Evolutionary conservation across 2,797 vertebrate genomes (phyloP), one percentile per base, ranked within the genome.

Genomic region (Selene dorsalis): DNA sequence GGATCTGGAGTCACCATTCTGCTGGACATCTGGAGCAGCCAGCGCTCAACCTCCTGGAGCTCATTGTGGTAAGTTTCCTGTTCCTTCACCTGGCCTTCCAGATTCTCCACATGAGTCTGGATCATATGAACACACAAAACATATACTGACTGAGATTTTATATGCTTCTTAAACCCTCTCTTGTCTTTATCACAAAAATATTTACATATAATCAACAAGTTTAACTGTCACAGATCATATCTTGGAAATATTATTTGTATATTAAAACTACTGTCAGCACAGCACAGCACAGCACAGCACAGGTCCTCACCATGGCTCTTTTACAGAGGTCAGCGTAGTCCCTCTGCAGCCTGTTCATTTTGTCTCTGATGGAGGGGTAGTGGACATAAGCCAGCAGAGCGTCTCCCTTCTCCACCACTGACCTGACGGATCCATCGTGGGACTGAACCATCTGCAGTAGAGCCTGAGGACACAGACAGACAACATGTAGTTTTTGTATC

Each of bases 11-110:
- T 96, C 87, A 98, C 95, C 93, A 99, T 94, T 78, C 96, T 94
- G 93, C 96, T 96, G 13, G 98, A 98, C 96, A 99, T 99, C 90
- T 98, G 97, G 30, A 99, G 93, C 65, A 99, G 94, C 97, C 98
- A 99, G 62, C 96, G 97, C 66, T 99, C 98, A 10, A 96, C 96
- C 86, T 98, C 97, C 89, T 99, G 98, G n/a, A 98, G 96, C 79
- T 97, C 95, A 11, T 91, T 93, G 26, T 97, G 96, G 84, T 99
- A 99, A 26, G 90, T 93, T 84, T 99, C 98, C 32, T 99, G 98
- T 78, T 98, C 97, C 92, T 94, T 97, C 77, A 98, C 96, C 91
- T 95, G 96, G 0, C 79, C 86, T 26, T 96, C 96, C 82, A 99
- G 90, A 50, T 89, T 94, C 88, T 93, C 90, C 77, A 97, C 96